Percentiles rank a stretch among this genome's conserved stretches.
Conservation (phyloP, 2,113 vertebrate species). For the Galbula dea region DNA sequence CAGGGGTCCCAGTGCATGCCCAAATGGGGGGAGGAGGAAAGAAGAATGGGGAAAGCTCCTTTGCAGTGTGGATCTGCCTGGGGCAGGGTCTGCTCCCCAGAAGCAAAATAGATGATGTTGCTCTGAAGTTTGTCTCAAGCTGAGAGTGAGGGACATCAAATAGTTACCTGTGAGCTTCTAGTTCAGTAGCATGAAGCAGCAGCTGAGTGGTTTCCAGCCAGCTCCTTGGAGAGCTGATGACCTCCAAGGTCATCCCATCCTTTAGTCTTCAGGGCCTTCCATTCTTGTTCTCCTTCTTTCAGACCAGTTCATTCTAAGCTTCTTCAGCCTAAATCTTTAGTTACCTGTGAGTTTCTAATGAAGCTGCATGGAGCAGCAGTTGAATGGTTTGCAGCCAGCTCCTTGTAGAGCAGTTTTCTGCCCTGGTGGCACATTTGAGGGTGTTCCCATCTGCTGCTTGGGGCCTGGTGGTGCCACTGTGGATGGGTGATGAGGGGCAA, state of each 20-base stretch:
- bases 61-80: neutral
- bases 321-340: no score
- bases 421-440: neutral
- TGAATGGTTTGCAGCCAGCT: neutral
- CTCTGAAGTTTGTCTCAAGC: neutral
- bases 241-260: no score
- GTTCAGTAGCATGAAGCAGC: neutral
- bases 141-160: neutral
- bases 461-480: neutral
- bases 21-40: neutral
- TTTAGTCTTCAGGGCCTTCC: no score
- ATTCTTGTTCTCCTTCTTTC: no score
- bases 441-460: neutral
- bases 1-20: fast-evolving
- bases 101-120: neutral
- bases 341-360: neutral
- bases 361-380: neutral
- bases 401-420: neutral
- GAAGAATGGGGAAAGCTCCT: neutral
- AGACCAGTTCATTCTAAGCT: no score
- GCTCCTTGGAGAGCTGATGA: no score
- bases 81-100: neutral
- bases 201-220: neutral
- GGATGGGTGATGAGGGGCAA: neutral
- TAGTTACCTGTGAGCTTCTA: neutral